Conservation (phyloP, 2,888 invertebrate genomes). For the Chymomyza amoena region DNA sequence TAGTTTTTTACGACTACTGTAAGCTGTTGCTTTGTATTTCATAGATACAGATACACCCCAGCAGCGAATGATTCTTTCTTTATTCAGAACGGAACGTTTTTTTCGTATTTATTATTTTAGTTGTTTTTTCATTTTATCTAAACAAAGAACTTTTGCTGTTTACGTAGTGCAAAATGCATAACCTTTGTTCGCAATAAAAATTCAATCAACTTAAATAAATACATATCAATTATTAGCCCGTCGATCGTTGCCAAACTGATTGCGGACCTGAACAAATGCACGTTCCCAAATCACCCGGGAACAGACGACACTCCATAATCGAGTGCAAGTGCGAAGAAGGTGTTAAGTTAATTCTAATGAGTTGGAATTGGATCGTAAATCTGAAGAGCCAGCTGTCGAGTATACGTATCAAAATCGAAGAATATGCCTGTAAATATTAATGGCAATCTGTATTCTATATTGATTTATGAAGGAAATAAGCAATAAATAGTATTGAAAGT, state of each 20-base stretch:
- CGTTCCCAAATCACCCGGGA: conserved; percentile 35
- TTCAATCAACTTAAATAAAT: conserved; percentile 34
- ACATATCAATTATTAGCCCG: conserved; percentile 36
- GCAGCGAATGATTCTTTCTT: neutral
- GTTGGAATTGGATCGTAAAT: neutral
- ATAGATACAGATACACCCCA: conserved; percentile 1
- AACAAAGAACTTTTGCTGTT: conserved; percentile 21
- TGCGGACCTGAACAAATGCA: conserved; percentile 59
- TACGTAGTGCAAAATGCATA: conserved; percentile 12
- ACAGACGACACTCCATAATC: too few relatives aligned
- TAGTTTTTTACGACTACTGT: conserved; percentile 4
- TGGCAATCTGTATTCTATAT: too few relatives aligned
- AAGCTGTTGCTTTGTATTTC: neutral
- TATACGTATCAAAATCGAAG: neutral
- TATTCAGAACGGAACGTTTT: conserved; percentile 11
- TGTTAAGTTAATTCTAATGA: neutral
- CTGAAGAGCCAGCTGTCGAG: neutral
- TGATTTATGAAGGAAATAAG: too few relatives aligned
- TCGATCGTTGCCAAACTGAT: conserved; percentile 3
- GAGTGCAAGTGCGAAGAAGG: neutral
- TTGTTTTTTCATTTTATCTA: conserved; percentile 12
- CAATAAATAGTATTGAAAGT: too few relatives aligned
- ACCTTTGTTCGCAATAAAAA: conserved; percentile 20
- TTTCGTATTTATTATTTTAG: neutral
- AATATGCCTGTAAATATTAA: neutral